Base-by-base conservation (phyloP, 2,797 vertebrate species). In the Gallirallus australis region DNA sequence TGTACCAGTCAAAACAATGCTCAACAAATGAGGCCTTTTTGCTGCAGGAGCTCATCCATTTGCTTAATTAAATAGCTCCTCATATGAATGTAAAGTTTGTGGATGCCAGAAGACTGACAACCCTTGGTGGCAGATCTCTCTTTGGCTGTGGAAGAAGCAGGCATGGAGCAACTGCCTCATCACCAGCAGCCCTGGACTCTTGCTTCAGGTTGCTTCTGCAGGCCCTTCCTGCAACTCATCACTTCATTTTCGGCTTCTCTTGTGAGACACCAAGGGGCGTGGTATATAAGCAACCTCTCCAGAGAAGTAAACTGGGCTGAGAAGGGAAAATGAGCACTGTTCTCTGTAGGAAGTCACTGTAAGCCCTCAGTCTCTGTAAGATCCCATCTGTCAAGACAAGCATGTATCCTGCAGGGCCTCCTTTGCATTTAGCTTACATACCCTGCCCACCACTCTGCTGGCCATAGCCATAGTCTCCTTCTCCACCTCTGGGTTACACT, bases 1-100 rank as follows among this genome's bases (percentile, higher is more conserved):
- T 94, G 66, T 82, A 90, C 78, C 76, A 94, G 91, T 93, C 72
- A 96, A 97, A 92, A 87, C 72, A 95, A 63, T 90, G 70, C 82
- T 96, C 71, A 93, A 70, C 78, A 96, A 94, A 95, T 92, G 87
- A 68, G 64, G 86, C 84, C 84, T 82, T 91, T 92, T 89, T 87
- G 65, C 89, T 71, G 86, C 37, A 93, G 63, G 45, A 87, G 64
- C 65, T 87, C 82, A 89, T 92, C 92, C 75, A 48, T 78, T 95
- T 71, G 72, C 89, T 89, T 93, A 93, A 94, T 95, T 96, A 95
- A 91, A 89, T 7, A 89, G 72, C 42, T 94, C 81, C 69, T 93
- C 21, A 45, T 40, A 77, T 3, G 37, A 87, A 85, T 50, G 40
- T 39, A 47, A 77, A 80, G 76, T 83, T 14, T 73, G n/a, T 54